Base-by-base conservation (phyloP, 2,797 vertebrate genomes). In the Malurus leucopterus region DNA sequence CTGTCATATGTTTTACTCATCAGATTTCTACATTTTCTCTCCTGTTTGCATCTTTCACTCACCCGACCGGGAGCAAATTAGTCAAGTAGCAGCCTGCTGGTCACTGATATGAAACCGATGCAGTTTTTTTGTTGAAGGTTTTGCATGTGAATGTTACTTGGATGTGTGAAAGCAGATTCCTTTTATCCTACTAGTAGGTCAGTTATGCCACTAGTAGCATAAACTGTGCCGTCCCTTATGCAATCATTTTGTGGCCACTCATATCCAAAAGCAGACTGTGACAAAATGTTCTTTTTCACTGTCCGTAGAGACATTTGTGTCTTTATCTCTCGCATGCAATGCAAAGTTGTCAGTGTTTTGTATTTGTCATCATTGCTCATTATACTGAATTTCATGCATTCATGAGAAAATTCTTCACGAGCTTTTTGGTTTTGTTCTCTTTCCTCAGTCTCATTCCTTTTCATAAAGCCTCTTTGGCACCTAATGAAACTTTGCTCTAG, bases 281-380 rank as follows among this genome's bases (percentile, higher is more conserved):
- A 90, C 87, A 94, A 74, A 77, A 71, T 6, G 62, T 70, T 85
- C 83, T 74, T 89, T 91, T 71, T 88, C 23, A 11, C 49, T 43
- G 27, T 44, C 73, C 72, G 27, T 71, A 40, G 53, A 53, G 34
- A 30, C 38, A 15, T 40, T 82, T 59, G 36, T 34, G 27, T 58
- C 64, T 63, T 58, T 58, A 51, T 18, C 34, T 83, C 68, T 74
- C 51, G 36, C 53, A 58, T 30, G 57, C 58, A 74, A 53, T 47
- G 69, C 51, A 36, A 84, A 74, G 51, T 69, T 69, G 40, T 30
- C 47, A 32, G 3, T 63, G 57, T 63, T 85, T 63, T 69, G n/a
- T 75, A 14, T 38, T 88, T 87, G 59, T 84, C 46, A 53, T 65
- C 23, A 7, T 22, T 76, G 80, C 70, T 94, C 64, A 46, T 92